Evolutionary conservation across 2,113 vertebrate genomes (phyloP).

Genomic region (Periophthalmus modestus): DNA sequence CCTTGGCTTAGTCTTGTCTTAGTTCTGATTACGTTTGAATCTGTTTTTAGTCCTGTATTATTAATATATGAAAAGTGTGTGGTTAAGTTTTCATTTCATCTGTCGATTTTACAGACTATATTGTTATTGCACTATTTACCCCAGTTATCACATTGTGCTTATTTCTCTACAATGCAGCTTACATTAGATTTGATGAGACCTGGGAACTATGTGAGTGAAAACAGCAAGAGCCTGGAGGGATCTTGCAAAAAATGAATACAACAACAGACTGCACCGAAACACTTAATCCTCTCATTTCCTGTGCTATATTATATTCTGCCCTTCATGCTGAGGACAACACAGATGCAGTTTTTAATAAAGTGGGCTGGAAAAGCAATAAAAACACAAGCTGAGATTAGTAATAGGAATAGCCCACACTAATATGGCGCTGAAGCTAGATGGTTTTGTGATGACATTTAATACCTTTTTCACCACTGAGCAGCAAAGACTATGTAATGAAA

Average conservation of each 20-base stretch:
- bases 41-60: background rate
- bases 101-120: background rate
- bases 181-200: constrained; percentile 32
- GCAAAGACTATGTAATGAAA: background rate
- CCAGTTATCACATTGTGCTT: background rate
- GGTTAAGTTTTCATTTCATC: background rate
- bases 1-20: background rate
- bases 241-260: constrained; percentile 62
- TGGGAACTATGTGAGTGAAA: constrained; percentile 58
- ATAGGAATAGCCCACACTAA: constrained; percentile 42
- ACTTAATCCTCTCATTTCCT: constrained; percentile 61
- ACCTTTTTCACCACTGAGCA: background rate
- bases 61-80: background rate
- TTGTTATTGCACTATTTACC: background rate
- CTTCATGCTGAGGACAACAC: constrained; percentile 39
- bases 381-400: constrained; percentile 33
- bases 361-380: constrained; percentile 37
- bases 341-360: constrained; percentile 16
- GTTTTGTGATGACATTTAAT: background rate
- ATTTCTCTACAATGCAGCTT: constrained; percentile 3
- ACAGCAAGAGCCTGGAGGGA: constrained; percentile 50
- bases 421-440: constrained; percentile 1
- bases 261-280: constrained; percentile 49
- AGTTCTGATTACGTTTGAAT: background rate
- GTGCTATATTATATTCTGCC: constrained; percentile 53